phyloP scores from a whole-genome alignment of 2,113 vertebrate species.

The Neodontobutis hainanensis region DNA sequence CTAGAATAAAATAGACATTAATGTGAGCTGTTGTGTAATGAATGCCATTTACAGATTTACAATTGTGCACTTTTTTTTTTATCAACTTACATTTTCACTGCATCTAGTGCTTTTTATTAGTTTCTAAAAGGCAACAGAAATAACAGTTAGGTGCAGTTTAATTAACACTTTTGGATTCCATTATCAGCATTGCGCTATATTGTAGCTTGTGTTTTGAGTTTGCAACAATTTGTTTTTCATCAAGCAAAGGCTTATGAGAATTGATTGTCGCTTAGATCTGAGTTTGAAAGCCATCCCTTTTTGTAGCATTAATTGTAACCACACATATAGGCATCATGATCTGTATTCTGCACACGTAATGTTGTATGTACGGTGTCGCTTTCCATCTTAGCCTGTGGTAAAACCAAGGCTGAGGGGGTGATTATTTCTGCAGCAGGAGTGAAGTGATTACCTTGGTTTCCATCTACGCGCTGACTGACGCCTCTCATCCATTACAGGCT shows the following conservation, averaged over 20 bases:
- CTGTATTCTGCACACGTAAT: neutral
- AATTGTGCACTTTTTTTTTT: too few species aligned
- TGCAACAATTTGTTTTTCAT: neutral
- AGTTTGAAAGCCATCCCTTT: neutral
- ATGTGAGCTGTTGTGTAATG: too few species aligned
- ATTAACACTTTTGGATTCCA: slow-evolving; percentile 4
- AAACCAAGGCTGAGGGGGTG: slow-evolving; percentile 15
- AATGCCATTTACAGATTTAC: too few species aligned
- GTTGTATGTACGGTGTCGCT: neutral
- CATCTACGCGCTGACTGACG: too few species aligned
- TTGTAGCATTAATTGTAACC: slow-evolving; percentile 6
- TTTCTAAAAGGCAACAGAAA: neutral
- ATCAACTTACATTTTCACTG: too few species aligned
- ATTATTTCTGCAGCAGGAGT: slow-evolving; percentile 18
- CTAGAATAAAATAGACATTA: too few species aligned
- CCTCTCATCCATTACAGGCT: neutral
- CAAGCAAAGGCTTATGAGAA: slow-evolving; percentile 1
- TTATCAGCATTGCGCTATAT: neutral
- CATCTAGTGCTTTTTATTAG: too few species aligned
- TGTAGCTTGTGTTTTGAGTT: neutral
- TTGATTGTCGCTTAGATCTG: neutral
- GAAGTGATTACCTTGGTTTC: neutral
- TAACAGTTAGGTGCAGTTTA: neutral
- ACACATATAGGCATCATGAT: neutral
- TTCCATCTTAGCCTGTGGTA: slow-evolving; percentile 14